These are phyloP conservation scores for Horisme vitalbata DNA, from an alignment of 2,888 invertebrate species.

Conservation along the genomic window DNA sequence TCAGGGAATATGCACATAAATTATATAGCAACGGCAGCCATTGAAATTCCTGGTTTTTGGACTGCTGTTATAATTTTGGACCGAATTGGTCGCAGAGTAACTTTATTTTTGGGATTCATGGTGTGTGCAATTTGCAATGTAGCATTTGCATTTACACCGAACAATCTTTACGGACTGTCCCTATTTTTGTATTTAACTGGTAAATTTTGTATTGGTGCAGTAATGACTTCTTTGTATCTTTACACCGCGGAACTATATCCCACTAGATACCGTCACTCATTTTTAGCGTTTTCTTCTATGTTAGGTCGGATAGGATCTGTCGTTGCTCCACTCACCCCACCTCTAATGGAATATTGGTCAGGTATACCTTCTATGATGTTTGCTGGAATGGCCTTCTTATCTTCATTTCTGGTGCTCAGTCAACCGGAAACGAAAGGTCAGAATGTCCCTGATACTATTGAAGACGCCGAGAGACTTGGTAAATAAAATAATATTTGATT, in stretches of 20 bases:
- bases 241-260: slow-evolving; percentile 89
- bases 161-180: slow-evolving; percentile 52
- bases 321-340: slow-evolving; percentile 86
- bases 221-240: slow-evolving; percentile 86
- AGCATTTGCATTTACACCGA: slow-evolving; percentile 76
- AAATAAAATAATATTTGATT: slow-evolving; percentile 24
- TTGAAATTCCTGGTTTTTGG: slow-evolving; percentile 89
- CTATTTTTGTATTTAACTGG: slow-evolving; percentile 82
- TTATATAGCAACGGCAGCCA: slow-evolving; percentile 85
- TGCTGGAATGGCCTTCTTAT: slow-evolving; percentile 60
- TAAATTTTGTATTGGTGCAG: slow-evolving; percentile 85
- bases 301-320: slow-evolving; percentile 87
- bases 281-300: slow-evolving; percentile 87
- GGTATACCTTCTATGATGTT: slow-evolving; percentile 72
- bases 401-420: slow-evolving; percentile 62
- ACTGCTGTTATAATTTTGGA: slow-evolving; percentile 85
- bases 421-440: slow-evolving; percentile 70
- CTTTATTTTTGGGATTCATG: slow-evolving; percentile 62
- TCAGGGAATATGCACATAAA: slow-evolving; percentile 90
- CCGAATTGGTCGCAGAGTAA: slow-evolving; percentile 78
- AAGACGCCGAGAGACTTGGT: slow-evolving; percentile 70
- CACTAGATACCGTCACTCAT: slow-evolving; percentile 86
- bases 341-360: slow-evolving; percentile 79
- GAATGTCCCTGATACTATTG: slow-evolving; percentile 71
- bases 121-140: slow-evolving; percentile 78